Evolutionary conservation across 2,797 vertebrate species (phyloP).

Genomic region (Enoplosus armatus): DNA sequence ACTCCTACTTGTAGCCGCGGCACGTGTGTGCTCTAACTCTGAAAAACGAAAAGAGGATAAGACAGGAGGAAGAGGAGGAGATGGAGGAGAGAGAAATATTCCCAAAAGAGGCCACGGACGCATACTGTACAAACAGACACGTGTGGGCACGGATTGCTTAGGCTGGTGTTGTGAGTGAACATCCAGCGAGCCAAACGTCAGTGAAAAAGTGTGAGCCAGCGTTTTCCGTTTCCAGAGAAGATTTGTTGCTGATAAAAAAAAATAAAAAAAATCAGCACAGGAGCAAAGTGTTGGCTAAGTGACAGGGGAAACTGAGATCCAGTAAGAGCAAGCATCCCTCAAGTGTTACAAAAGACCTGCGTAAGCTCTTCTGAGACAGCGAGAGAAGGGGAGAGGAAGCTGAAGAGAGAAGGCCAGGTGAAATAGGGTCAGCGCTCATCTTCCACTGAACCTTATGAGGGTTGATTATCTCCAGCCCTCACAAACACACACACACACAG

Average conservation of each 20-base stretch:
- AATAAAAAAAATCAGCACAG: slow-evolving; percentile 68
- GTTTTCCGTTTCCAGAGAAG: slow-evolving; percentile 64
- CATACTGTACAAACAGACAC: not conserved
- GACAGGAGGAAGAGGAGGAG: slow-evolving; percentile 5
- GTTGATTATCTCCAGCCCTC: slow-evolving; percentile 68
- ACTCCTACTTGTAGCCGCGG: slow-evolving; percentile 14
- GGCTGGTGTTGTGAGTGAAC: slow-evolving; percentile 18
- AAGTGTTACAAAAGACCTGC: slow-evolving; percentile 77
- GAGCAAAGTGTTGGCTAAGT: slow-evolving; percentile 76
- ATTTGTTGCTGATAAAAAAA: slow-evolving; percentile 74
- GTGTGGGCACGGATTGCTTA: not conserved
- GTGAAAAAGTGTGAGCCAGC: slow-evolving; percentile 52
- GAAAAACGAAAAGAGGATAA: slow-evolving; percentile 29
- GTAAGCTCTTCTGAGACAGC: slow-evolving; percentile 68
- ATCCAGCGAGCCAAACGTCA: slow-evolving; percentile 41
- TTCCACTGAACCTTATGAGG: slow-evolving; percentile 71
- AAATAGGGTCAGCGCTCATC: slow-evolving; percentile 71
- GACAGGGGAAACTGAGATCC: slow-evolving; percentile 65
- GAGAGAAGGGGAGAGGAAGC: slow-evolving; percentile 12
- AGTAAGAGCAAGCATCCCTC: slow-evolving; percentile 65
- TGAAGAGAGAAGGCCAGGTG: slow-evolving; percentile 69
- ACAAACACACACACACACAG: slow-evolving; percentile 10
- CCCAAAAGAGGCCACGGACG: not conserved
- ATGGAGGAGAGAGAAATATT: not conserved
- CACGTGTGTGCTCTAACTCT: not conserved